Evolutionary conservation across 1,140 invertebrate species (phyloP), one percentile per base, ranked within the genome.

Genomic region (Drosophila gunungcola): DNA sequence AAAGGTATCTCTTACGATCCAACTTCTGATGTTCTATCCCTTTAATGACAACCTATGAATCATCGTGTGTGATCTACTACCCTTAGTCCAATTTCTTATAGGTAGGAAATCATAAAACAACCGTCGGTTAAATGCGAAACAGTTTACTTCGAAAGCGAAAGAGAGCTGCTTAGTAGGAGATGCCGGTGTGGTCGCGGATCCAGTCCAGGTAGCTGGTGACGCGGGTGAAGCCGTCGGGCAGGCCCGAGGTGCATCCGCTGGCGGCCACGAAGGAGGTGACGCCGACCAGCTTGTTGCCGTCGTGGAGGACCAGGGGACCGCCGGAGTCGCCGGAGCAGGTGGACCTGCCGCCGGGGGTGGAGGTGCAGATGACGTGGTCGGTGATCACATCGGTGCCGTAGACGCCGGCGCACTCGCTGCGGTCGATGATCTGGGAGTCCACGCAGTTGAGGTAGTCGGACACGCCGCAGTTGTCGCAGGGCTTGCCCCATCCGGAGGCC

Each of bases 291-390:
- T 90, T 90, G 11, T 62, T 56, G 2, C 68, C 73, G 58, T 94
- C 93, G 9, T 80, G 68, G 53, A 93, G 92, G 0, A 93, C 91
- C 53, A 94, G 78, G 10, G 93, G 93, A 36, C 94, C 94, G 54
- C 94, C 94, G 70, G 93, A 94, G 91, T 94, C 94, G 61, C 94
- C 94, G 5, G 78, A 46, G 76, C 90, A 91, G 6, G 90, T 90
- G 16, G 74, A 78, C 43, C 70, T 82, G 48, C 77, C 82, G 16
- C 48, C 58, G 1, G 54, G 10, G 10, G 67, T 68, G 21, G 73
- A 55, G 27, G 79, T 72, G 42, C 90, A 91, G 51, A 91, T 73
- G n/a, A 75, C 79, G 29, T 81, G 69, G 9, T 79, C 58, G 38
- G 51, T 63, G 7, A 75, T 73, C 25, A 81, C 75, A 6, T 79